Evolutionary conservation across 2,797 vertebrate species (phyloP).

Genomic region (Saxicola maurus): DNA sequence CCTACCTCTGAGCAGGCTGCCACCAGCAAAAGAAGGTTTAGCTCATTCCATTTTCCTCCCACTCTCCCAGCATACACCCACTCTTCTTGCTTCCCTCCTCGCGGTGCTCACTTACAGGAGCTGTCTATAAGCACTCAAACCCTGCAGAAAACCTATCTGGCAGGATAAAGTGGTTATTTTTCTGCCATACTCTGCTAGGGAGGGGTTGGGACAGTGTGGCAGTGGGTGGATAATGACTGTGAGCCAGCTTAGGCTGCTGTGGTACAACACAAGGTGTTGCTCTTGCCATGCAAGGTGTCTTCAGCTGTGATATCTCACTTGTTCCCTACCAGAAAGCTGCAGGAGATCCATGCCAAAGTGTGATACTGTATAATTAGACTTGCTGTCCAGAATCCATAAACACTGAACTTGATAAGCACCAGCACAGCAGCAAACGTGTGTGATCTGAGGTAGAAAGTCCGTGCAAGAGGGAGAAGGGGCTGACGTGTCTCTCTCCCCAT

Average conservation of each 20-base stretch:
- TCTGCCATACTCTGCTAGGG: background rate
- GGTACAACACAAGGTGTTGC: background rate
- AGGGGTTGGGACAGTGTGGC: background rate
- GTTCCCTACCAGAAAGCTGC: background rate
- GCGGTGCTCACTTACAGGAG: background rate
- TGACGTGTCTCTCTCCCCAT: background rate
- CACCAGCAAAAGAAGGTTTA: background rate
- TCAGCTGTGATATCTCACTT: conserved; percentile 8
- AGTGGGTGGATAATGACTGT: background rate
- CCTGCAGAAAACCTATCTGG: background rate
- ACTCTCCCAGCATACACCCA: background rate
- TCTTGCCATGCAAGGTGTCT: conserved; percentile 9
- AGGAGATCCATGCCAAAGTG: background rate
- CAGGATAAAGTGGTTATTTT: background rate
- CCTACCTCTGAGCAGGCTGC: background rate
- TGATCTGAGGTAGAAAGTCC: background rate
- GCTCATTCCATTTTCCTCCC: background rate
- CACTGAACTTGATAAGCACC: background rate
- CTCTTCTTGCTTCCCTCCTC: background rate
- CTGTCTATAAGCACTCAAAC: background rate
- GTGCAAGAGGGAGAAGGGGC: background rate
- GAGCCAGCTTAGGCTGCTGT: background rate
- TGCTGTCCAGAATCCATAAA: conserved; percentile 1
- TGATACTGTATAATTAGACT: conserved; percentile 32
- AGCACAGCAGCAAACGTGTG: accelerated